Percentiles rank a stretch among this genome's conserved stretches.
Conservation (phyloP, 2,797 vertebrate species). For the Esox masquinongy region DNA sequence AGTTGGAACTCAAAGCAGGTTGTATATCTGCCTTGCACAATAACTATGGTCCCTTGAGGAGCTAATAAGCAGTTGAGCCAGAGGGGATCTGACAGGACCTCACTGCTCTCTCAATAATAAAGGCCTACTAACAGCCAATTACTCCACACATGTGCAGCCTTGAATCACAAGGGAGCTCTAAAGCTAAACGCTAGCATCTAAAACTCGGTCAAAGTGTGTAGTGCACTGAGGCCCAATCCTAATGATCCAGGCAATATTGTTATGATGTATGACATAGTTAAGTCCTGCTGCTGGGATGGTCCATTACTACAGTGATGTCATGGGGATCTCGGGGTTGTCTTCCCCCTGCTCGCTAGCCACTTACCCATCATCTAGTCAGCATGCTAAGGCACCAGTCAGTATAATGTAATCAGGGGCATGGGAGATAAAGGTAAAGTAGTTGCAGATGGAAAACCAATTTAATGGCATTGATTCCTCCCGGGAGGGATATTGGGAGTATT, state of each 20-base stretch:
- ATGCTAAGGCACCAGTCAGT: neutral
- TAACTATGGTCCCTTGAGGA: constrained; percentile 2
- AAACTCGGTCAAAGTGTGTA: constrained; percentile 23
- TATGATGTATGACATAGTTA: constrained; percentile 20
- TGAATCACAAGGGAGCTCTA: constrained; percentile 31
- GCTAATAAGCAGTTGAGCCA: constrained; percentile 60
- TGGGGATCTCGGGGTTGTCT: neutral
- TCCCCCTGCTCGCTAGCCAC: neutral
- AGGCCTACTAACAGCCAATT: constrained; percentile 53
- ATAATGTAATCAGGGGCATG: too few species aligned
- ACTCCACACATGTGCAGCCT: constrained; percentile 37
- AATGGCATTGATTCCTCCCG: too few species aligned
- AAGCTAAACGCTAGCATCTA: constrained; percentile 40
- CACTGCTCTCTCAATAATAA: constrained; percentile 53
- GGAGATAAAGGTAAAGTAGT: too few species aligned
- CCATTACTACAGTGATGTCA: neutral
- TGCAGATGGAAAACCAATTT: too few species aligned
- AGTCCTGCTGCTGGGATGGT: neutral
- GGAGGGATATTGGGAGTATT: too few species aligned
- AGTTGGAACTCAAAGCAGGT: neutral
- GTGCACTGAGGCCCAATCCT: neutral
- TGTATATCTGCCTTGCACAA: neutral
- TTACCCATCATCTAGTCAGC: constrained; percentile 1
- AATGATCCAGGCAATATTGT: constrained; percentile 5
- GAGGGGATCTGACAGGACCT: constrained; percentile 42